Base-by-base conservation (phyloP, 2,797 vertebrate species). In the Melopsittacus undulatus region DNA sequence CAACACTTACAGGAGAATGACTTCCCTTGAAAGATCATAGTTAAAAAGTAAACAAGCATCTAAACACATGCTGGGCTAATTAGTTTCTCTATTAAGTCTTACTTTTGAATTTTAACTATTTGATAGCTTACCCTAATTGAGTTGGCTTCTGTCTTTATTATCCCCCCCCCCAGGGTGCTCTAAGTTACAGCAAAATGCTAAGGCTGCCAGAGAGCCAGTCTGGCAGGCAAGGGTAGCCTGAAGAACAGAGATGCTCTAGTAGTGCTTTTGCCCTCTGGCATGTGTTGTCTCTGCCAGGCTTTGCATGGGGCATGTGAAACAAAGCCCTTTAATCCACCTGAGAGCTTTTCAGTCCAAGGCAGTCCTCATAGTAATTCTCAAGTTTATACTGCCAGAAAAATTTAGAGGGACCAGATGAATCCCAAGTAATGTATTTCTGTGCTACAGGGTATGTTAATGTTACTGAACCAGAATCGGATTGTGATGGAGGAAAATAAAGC, bases 91-190 rank as follows among this genome's bases (percentile, higher is more conserved):
- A 49, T 89, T 66, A 68, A 90, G 29, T 79, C 74, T 80, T 74
- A 29, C 14, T 63, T 95, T 48, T 79, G n/a, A 22, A 42, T 92
- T 94, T 93, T 89, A 92, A 56, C 46, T 89, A 51, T 95, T 96
- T 90, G 61, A 40, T 91, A 61, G 34, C 23, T 87, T 61, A 48
- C 38, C 49, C 34, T 68, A 72, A 89, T 62, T 49, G 29, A 49
- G 10, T 61, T 83, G 29, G 17, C 64, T 83, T 82, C 36, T 1
- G 2, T 49, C 11, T 92, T 94, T 74, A 64, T 89, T 79, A 52
- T 73, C 36, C 36, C 36, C 36, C 9, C 51, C 52, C 46, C 21
- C 0, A 3, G 61, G 27, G 16, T 56, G 29, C 36, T 79, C 12
- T 45, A 17, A 68, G 43, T 61, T 83, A 11, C 3, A n/a, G 62